phyloP scores from a whole-genome alignment of 2,113 vertebrate species.

The Jacana jacana region DNA sequence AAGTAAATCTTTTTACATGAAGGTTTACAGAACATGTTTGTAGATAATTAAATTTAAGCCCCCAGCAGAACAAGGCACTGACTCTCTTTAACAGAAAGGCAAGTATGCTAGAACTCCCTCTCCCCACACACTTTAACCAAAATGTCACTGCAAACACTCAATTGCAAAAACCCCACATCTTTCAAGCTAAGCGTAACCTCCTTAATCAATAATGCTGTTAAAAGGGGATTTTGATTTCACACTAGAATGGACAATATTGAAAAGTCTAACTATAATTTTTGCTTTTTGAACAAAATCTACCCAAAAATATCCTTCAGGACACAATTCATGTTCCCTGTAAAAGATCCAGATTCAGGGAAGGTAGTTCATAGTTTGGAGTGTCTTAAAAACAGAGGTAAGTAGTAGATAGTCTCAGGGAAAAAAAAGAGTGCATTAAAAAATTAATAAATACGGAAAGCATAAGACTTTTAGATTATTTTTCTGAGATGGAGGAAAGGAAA shows the following conservation, averaged over 20 bases:
- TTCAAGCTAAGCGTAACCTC: neutral
- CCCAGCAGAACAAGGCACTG: neutral
- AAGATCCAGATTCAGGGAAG: neutral
- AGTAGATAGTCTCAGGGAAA: neutral
- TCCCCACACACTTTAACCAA: neutral
- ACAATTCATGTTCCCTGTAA: neutral
- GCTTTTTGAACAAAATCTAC: neutral
- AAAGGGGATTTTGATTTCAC: neutral
- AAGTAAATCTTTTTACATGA: neutral
- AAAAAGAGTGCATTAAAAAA: neutral
- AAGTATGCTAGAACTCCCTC: neutral
- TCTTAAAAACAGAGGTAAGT: neutral
- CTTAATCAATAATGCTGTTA: neutral
- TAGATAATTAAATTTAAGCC: neutral
- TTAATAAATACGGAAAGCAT: conserved; percentile 2
- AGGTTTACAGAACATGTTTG: neutral
- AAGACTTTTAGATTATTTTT: neutral
- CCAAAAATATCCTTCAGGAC: neutral
- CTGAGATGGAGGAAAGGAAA: neutral
- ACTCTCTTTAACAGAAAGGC: neutral
- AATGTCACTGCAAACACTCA: neutral
- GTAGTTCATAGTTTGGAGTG: neutral
- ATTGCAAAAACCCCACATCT: neutral
- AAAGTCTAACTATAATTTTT: neutral
- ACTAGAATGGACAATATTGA: neutral